These are phyloP conservation scores for Tuta absoluta DNA, from an alignment of 2,888 invertebrate species.

Conservation along the genomic window DNA sequence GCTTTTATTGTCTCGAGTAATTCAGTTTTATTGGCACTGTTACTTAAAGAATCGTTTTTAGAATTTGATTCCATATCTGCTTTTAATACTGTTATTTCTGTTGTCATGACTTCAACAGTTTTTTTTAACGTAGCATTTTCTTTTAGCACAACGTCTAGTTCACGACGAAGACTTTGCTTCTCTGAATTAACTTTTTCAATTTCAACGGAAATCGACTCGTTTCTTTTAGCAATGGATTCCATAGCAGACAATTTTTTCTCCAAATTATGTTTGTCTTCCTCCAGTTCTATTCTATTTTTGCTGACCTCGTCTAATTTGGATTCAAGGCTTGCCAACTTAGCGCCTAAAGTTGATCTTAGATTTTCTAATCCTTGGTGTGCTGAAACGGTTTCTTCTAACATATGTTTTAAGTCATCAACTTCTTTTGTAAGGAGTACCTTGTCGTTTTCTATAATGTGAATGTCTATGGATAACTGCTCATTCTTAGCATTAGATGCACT, in stretches of 20 bases:
- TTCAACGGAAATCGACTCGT: constrained; percentile 34
- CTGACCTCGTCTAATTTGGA: constrained; percentile 46
- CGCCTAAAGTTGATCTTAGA: constrained; percentile 54
- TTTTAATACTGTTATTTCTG: constrained; percentile 1
- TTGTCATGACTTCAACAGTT: constrained; percentile 29
- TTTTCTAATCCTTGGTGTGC: constrained; percentile 52
- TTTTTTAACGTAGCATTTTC: constrained; percentile 50
- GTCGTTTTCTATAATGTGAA: constrained; percentile 77
- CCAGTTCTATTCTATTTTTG: constrained; percentile 48
- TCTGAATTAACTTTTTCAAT: constrained; percentile 44
- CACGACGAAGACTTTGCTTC: constrained; percentile 40
- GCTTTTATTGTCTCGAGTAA: constrained; percentile 49
- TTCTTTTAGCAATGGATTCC: constrained; percentile 38
- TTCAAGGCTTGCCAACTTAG: constrained; percentile 58
- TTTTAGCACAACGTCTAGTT: constrained; percentile 40
- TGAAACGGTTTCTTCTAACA: constrained; percentile 49
- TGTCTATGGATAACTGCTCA: constrained; percentile 76
- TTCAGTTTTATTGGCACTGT: constrained; percentile 31
- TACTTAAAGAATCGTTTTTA: constrained; percentile 49
- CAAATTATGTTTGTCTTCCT: constrained; percentile 48
- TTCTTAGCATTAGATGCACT: constrained; percentile 63
- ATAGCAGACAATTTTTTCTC: constrained; percentile 45
- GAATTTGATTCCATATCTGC: constrained; percentile 39
- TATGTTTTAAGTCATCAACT: constrained; percentile 67
- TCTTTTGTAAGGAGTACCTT: constrained; percentile 72